Base-by-base conservation (phyloP, 1,140 invertebrate genomes). In the Heterodera schachtii region DNA sequence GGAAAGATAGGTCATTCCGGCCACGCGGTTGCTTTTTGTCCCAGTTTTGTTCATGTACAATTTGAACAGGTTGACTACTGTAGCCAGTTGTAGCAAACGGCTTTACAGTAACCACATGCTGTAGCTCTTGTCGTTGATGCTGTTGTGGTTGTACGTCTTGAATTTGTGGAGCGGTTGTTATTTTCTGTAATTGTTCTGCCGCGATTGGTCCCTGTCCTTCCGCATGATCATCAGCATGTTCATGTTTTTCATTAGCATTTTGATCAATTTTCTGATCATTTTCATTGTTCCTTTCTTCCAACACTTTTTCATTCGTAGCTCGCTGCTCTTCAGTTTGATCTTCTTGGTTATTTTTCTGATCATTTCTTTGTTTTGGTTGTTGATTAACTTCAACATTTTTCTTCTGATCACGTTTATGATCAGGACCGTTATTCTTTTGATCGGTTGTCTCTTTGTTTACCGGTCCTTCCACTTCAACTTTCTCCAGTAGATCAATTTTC, bases 61-160 rank as follows among this genome's bases (percentile, higher is more conserved):
- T 41, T 13, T 46, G 69, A 8, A 16, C n/a, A 71, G 21, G n/a
- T 43, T 71, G 69, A 41, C 1, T 41, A 71, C 43, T n/a, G 31
- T 31, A 31, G 1, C 31, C 0, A 13, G 69, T 41, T 19, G 13
- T 11, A 5, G 19, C 41, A 71, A 71, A 11, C 19, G 41, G 31
- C 43, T 71, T 41, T 43, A 43, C 69, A 43, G n/a, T 11, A 41
- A 43, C 41, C 9, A 41, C 5, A 64, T 8, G 16, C 66, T 77
- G 47, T 77, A 21, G 13, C 57, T 19, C 21, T 60, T 75, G 16
- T 43, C 31, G 8, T 4, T 66, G 75, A 43, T 69, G 75, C 21
- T 78, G 44, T 21, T 78, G 75, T 69, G 67, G 60, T 78, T 67
- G 3, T 57, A 21, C 67, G 3, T 5, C 75, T 57, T 77, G 60